Percentiles rank a stretch among this genome's conserved stretches.
Evolutionary conservation across 92 coral and sea anemone genomes (phyloP).

Genomic region (Zoanthus sociatus): DNA sequence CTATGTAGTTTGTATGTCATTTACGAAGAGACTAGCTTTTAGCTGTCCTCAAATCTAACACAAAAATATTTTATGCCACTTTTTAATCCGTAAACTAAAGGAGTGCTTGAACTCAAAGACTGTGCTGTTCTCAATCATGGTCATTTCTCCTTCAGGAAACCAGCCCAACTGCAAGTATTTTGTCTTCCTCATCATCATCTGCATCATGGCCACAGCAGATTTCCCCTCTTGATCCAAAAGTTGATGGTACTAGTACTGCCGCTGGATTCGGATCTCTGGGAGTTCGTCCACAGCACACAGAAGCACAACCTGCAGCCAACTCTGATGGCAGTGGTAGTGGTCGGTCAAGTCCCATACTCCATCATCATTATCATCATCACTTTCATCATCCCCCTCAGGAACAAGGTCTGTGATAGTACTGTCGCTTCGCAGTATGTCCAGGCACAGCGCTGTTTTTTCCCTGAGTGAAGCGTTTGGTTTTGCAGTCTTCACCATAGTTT

Average conservation of each 20-base stretch:
- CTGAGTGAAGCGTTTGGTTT: no score
- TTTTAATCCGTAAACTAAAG: not conserved
- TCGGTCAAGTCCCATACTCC: conserved; percentile 75
- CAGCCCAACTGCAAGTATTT: conserved; percentile 61
- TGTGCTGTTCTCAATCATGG: not conserved
- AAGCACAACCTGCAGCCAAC: conserved; percentile 8
- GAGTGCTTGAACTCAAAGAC: not conserved
- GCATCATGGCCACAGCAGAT: conserved; percentile 91
- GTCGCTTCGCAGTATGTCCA: no score
- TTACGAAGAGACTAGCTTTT: no score
- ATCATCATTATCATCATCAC: conserved; percentile 98
- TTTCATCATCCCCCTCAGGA: conserved; percentile 77
- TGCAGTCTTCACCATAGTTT: no score
- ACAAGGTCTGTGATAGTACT: conserved; percentile 10
- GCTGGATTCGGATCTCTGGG: conserved; percentile 77
- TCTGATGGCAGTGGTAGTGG: conserved; percentile 63
- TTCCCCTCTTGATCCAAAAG: conserved; percentile 86
- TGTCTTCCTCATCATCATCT: conserved; percentile 69
- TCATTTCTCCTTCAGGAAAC: not conserved
- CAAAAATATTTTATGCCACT: no score
- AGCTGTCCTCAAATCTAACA: no score
- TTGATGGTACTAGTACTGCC: conserved; percentile 59
- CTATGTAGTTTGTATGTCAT: no score
- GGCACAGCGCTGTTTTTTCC: no score
- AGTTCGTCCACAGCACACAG: conserved; percentile 70